These are phyloP conservation scores for Gadus chalcogrammus DNA, from an alignment of 2,113 vertebrate species.

Conservation along the genomic window DNA sequence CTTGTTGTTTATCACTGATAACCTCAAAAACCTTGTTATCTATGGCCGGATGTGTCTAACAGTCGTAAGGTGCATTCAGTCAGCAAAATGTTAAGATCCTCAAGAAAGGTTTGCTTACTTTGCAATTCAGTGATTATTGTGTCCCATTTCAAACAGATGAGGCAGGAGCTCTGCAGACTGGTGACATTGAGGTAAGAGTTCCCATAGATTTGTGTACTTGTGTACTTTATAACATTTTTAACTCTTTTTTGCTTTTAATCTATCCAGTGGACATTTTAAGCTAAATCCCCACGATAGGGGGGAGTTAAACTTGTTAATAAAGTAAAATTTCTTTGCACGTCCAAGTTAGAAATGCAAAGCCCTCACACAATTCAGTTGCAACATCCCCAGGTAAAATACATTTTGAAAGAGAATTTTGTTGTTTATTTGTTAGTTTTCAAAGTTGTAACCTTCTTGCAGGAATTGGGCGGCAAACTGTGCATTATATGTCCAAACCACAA, in stretches of 20 bases:
- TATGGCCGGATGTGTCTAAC: slow-evolving; percentile 13
- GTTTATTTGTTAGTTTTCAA: too few species aligned
- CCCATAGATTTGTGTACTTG: background rate
- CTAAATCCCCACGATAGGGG: background rate
- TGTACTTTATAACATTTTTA: background rate
- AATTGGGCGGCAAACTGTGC: too few species aligned
- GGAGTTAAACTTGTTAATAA: too few species aligned
- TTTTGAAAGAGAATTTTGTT: too few species aligned
- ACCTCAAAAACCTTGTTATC: background rate
- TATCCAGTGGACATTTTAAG: too few species aligned
- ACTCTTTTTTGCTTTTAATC: background rate
- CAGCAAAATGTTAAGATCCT: slow-evolving; percentile 21
- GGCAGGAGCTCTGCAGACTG: slow-evolving; percentile 78
- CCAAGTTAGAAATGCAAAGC: too few species aligned
- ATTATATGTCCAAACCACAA: too few species aligned
- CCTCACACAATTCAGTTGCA: background rate
- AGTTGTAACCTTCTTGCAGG: slow-evolving; percentile 64
- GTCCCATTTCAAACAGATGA: slow-evolving; percentile 74
- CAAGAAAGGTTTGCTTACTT: slow-evolving; percentile 27
- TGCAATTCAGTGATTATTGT: slow-evolving; percentile 27
- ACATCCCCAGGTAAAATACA: background rate
- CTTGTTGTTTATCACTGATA: background rate
- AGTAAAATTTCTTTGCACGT: too few species aligned
- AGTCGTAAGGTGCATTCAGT: slow-evolving; percentile 17
- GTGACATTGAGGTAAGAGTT: slow-evolving; percentile 89